Conservation (phyloP, 2,113 vertebrate species). For the Gambusia affinis region DNA sequence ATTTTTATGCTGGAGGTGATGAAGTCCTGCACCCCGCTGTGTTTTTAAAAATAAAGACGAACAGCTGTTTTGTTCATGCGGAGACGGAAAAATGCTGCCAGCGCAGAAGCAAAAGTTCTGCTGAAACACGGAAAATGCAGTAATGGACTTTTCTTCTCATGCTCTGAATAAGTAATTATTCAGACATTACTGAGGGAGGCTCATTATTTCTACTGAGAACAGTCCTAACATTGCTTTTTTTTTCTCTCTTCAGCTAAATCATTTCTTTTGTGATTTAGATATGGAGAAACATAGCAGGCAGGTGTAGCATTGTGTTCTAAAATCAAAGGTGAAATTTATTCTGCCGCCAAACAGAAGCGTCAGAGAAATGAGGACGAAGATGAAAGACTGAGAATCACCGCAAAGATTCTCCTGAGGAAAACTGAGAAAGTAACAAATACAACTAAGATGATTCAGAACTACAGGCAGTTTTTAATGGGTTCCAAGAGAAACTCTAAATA, state of each 20-base stretch:
- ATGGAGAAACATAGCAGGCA: neutral
- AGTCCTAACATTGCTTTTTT: neutral
- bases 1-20: neutral
- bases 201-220: constrained; percentile 18
- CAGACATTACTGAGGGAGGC: constrained; percentile 22
- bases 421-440: constrained; percentile 15
- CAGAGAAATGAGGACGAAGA: neutral
- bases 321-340: constrained; percentile 22
- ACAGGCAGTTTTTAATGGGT: no score
- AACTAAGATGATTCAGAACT: neutral
- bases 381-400: neutral
- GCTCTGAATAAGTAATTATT: constrained; percentile 32
- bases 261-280: neutral
- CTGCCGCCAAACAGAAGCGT: neutral
- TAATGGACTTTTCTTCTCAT: constrained; percentile 5
- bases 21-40: neutral
- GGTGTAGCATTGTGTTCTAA: constrained; percentile 1
- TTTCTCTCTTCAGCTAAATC: neutral
- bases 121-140: constrained; percentile 4
- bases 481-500: no score
- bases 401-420: neutral
- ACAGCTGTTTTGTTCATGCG: neutral
- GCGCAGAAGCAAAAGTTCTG: constrained; percentile 16
- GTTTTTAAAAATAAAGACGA: constrained; percentile 11
- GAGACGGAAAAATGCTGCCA: neutral